Base-by-base conservation (phyloP, 2,797 vertebrate genomes). In the Acipenser oxyrinchus region DNA sequence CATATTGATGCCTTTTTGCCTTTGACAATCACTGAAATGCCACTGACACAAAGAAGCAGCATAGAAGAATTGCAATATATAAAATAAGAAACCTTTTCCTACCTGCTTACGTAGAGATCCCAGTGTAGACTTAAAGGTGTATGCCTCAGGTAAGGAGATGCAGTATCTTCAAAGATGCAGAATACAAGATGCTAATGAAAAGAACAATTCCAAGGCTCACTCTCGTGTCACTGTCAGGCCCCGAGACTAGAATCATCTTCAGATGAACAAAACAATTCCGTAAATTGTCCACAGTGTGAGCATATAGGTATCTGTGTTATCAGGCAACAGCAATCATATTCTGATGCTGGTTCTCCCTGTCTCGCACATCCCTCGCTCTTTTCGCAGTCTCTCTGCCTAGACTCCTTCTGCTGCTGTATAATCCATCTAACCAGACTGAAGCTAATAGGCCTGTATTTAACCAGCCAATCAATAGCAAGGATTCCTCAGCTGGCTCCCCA, bases 391-490 rank as follows among this genome's bases (percentile, higher is more conserved):
- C 37, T 37, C 37, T 37, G 74, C 57, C 82, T 69, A 65, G 74
- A 79, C 82, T 81, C 77, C 75, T 72, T 71, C 82, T 79, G 68
- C 73, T 75, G 80, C 78, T 75, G 71, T 86, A 69, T 79, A 85
- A 88, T 84, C 84, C 85, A 79, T 87, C 78, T 63, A 82, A 78
- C 79, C 80, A 76, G 77, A 80, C 86, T 86, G 86, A 78, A 82
- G 83, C 81, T 84, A 87, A 88, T 79, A 81, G 83, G 75, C 78
- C 75, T 80, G 83, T 81, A 66, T 87, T 87, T 88, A 90, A 91
- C 84, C 82, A 91, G 82, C 71, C 81, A 83, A 91, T 92, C 90
- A 81, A 89, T 90, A 87, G 72, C 77, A 62, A 71, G 72, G 73
- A 81, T 85, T 84, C 79, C 15, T 12, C 74, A 81, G 77, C 71